These are phyloP conservation scores for Scolopax mira DNA, from an alignment of 2,113 vertebrate genomes.

Conservation along the genomic window DNA sequence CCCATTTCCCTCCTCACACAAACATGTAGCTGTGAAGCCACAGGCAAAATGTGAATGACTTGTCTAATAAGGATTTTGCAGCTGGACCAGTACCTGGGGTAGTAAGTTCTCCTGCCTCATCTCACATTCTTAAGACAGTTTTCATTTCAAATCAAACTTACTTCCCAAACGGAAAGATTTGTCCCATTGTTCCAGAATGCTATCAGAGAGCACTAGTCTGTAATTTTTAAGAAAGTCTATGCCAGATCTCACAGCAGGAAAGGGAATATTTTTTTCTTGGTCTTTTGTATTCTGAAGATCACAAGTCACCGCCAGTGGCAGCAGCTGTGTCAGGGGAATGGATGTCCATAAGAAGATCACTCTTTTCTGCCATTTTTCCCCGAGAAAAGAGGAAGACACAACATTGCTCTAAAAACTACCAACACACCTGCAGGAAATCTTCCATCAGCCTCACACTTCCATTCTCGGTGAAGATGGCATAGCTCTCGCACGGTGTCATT, in stretches of 20 bases:
- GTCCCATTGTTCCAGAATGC: slow-evolving; percentile 46
- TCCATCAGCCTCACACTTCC: background rate
- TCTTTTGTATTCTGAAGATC: slow-evolving; percentile 24
- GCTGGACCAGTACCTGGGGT: background rate
- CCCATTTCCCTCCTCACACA: background rate
- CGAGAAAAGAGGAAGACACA: background rate
- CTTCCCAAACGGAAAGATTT: slow-evolving; percentile 55
- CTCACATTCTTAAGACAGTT: background rate
- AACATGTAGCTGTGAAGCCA: background rate
- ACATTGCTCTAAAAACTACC: background rate
- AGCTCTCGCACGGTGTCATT: background rate
- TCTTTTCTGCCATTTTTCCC: background rate
- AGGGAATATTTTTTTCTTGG: slow-evolving; percentile 21
- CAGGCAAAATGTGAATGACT: background rate
- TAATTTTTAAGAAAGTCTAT: slow-evolving; percentile 55
- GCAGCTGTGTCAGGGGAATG: background rate
- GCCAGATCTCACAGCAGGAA: slow-evolving; percentile 50
- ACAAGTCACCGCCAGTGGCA: background rate
- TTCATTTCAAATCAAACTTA: slow-evolving; percentile 47
- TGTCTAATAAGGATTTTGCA: background rate
- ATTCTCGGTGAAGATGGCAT: background rate
- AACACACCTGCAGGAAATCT: background rate
- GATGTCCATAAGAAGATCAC: background rate
- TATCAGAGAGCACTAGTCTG: background rate
- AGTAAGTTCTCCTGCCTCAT: background rate